phyloP scores from a whole-genome alignment of 2,113 vertebrate genomes.

The Ceyx cyanopectus region DNA sequence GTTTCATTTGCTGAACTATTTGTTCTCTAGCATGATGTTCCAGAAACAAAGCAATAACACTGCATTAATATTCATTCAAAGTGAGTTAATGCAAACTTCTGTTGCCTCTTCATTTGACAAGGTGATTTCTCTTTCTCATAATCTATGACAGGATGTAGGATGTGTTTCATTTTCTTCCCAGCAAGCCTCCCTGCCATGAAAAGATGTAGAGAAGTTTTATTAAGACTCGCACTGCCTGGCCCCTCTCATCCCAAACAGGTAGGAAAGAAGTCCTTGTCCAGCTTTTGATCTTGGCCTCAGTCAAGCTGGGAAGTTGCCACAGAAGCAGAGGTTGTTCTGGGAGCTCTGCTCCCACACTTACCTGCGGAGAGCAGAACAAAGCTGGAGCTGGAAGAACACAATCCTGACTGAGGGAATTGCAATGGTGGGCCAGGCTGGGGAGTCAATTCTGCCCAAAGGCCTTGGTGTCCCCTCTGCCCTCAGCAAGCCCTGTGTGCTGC shows the following conservation, averaged over 20 bases:
- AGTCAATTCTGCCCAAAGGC: background rate
- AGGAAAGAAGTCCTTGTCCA: background rate
- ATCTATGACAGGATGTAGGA: background rate
- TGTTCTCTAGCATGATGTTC: background rate
- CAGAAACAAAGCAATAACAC: background rate
- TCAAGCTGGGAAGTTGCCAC: background rate
- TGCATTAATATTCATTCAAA: background rate
- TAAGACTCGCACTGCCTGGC: background rate
- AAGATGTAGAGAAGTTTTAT: background rate
- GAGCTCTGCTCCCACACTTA: background rate
- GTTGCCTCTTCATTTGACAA: background rate
- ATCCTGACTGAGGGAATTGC: background rate
- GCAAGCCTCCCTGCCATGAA: background rate
- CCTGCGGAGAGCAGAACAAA: background rate
- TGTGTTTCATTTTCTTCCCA: background rate
- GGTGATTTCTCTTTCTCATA: background rate
- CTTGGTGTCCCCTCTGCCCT: background rate
- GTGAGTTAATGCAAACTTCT: background rate
- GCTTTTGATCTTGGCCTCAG: background rate
- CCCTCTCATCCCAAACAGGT: background rate
- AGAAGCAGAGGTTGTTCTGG: background rate
- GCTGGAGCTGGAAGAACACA: accelerated
- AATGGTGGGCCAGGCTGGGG: background rate
- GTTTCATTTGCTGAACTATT: background rate
- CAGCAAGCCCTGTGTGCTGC: background rate